These are phyloP conservation scores for Tetheella fluctuosa DNA, from an alignment of 2,888 invertebrate species.

Conservation along the genomic window DNA sequence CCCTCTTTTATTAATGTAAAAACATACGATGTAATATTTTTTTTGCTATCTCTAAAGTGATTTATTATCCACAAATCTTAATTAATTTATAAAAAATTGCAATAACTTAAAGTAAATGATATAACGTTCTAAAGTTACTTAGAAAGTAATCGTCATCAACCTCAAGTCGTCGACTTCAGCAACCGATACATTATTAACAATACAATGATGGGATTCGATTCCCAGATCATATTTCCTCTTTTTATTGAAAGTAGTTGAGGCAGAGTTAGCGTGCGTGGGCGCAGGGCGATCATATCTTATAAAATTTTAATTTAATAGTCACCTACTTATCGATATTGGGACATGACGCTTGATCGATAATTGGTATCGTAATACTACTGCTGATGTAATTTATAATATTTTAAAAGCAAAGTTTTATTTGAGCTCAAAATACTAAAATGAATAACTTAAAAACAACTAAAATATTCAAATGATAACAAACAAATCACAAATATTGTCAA, in stretches of 20 bases:
- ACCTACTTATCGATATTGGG: background rate
- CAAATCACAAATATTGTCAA: conserved; percentile 4
- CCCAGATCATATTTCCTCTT: conserved; percentile 1
- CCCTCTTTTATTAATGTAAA: background rate
- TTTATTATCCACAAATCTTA: background rate
- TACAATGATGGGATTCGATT: background rate
- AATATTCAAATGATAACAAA: background rate
- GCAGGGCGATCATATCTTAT: background rate
- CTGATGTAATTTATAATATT: no score
- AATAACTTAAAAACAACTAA: no score
- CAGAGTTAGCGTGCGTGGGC: background rate
- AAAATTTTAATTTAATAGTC: background rate
- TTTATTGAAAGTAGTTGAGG: background rate
- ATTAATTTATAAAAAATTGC: background rate
- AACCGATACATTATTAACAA: conserved; percentile 1
- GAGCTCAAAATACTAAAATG: no score
- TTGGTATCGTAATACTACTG: background rate
- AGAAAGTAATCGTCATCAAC: background rate
- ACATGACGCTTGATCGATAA: background rate
- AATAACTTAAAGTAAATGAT: background rate
- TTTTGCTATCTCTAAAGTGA: background rate
- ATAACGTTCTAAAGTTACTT: background rate
- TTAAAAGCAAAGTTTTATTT: no score
- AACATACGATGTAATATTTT: background rate
- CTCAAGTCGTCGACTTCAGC: background rate